Base-by-base conservation (phyloP, 2,888 invertebrate genomes). In the Andrena trimmerana region DNA sequence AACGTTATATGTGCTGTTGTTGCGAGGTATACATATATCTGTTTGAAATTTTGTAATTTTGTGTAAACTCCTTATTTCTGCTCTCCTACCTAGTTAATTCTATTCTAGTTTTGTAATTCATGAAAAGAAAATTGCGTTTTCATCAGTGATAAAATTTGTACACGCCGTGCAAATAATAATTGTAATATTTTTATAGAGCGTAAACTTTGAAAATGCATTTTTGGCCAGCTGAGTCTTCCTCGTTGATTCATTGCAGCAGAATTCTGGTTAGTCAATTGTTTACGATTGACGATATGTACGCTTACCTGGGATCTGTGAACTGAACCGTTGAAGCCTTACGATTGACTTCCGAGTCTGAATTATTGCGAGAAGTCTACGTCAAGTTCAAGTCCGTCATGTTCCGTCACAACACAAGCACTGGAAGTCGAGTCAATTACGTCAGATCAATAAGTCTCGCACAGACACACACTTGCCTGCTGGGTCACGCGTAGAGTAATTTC, bases 401-500 rank as follows among this genome's bases (percentile, higher is more conserved):
- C 86, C 89, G 88, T 92, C 92, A 91, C 90, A 90, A 91, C 92
- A 91, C 92, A 91, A 92, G 92, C 93, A 93, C 92, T 93, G 93
- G 92, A 92, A 92, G 88, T 92, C 92, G 91, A 93, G 92, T 93
- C 91, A 92, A 91, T 92, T 91, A 88, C 90, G 90, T 92, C 91
- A 91, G 90, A 92, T 90, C 90, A 90, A 89, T 91, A 92, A 88
- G 90, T 92, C 90, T 92, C 90, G 91, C 93, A 92, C 92, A 92
- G 91, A 92, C 89, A 92, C 91, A 92, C 89, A 91, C 91, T 93
- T 93, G 92, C 90, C 93, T 93, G 93, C 93, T 93, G 93, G 93
- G 92, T 93, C 93, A 93, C 93, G 93, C 92, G 92, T 93, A 93
- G 93, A 93, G 92, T 93, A 89, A 91, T 91, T 91, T 91, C 88